Percentiles rank a stretch among this genome's conserved stretches.
These are phyloP conservation scores for Bolborhynchus lineola DNA, from an alignment of 2,113 vertebrate genomes.

Conservation along the genomic window DNA sequence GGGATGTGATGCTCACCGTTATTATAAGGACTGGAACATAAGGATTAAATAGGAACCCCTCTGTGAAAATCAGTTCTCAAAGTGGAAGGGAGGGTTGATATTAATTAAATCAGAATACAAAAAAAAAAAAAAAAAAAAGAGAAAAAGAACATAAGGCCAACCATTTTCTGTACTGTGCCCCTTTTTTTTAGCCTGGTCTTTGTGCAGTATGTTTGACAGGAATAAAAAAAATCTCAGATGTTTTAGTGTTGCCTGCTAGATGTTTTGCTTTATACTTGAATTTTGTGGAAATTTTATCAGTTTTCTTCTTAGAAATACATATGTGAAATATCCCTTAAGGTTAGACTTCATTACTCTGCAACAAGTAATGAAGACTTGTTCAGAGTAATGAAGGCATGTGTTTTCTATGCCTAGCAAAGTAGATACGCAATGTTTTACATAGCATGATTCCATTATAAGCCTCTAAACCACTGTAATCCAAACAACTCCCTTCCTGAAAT, in stretches of 20 bases:
- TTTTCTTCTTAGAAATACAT: background rate
- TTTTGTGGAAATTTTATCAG: background rate
- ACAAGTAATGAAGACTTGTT: too few species aligned
- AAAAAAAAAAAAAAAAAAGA: background rate
- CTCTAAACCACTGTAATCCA: background rate
- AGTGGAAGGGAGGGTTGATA: background rate
- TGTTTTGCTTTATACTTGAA: background rate
- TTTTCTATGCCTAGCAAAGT: background rate
- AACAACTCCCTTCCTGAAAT: background rate
- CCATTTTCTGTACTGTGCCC: accelerated
- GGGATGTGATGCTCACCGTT: background rate
- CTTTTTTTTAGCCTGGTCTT: background rate
- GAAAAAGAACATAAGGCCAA: background rate
- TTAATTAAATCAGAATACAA: background rate
- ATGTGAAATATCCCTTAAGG: background rate
- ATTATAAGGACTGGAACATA: background rate
- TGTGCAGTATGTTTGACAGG: background rate
- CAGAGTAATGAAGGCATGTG: too few species aligned
- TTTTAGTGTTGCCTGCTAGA: background rate
- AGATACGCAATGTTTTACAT: background rate
- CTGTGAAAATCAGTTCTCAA: background rate
- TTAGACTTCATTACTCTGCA: background rate
- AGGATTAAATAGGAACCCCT: background rate
- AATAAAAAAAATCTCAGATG: background rate
- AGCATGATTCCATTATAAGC: background rate